Percentiles rank a stretch among this genome's conserved stretches.
Conservation (phyloP, 2,113 vertebrate genomes). For the Oncorhynchus nerka region DNA sequence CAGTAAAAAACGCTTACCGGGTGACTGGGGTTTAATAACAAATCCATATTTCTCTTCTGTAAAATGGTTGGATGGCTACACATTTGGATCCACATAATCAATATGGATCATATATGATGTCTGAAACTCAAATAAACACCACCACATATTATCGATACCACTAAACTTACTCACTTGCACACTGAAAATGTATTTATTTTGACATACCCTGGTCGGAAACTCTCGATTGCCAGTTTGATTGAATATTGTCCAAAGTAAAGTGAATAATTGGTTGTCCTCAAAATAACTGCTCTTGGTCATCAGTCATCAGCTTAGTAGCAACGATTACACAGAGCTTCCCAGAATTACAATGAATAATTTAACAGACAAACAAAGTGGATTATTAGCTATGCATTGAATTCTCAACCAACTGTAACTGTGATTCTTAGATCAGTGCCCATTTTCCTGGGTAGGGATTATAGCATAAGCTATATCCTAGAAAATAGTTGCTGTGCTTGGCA, state of each 20-base stretch:
- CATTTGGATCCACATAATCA: not conserved
- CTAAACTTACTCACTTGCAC: not conserved
- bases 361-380: slow-evolving; percentile 53
- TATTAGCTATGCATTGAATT: slow-evolving; percentile 47
- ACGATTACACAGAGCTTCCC: slow-evolving; percentile 1
- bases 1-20: too few relatives aligned
- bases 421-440: slow-evolving; percentile 46
- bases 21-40: too few relatives aligned
- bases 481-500: slow-evolving; percentile 13
- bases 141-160: too few relatives aligned
- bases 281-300: not conserved
- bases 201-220: too few relatives aligned
- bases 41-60: too few relatives aligned
- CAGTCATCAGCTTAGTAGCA: slow-evolving; percentile 1
- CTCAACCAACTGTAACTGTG: slow-evolving; percentile 27
- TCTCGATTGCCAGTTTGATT: not conserved
- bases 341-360: slow-evolving; percentile 38
- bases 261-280: too few relatives aligned
- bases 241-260: too few relatives aligned
- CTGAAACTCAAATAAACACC: not conserved
- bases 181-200: too few relatives aligned
- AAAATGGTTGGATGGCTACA: not conserved
- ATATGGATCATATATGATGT: not conserved
- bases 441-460: slow-evolving; percentile 45
- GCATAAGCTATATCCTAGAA: slow-evolving; percentile 20